A percentile compares a stretch with the other conserved stretches of the same genome.
Evolutionary conservation across 2,888 invertebrate genomes (phyloP).

Genomic region (Lithophane ornitopus): DNA sequence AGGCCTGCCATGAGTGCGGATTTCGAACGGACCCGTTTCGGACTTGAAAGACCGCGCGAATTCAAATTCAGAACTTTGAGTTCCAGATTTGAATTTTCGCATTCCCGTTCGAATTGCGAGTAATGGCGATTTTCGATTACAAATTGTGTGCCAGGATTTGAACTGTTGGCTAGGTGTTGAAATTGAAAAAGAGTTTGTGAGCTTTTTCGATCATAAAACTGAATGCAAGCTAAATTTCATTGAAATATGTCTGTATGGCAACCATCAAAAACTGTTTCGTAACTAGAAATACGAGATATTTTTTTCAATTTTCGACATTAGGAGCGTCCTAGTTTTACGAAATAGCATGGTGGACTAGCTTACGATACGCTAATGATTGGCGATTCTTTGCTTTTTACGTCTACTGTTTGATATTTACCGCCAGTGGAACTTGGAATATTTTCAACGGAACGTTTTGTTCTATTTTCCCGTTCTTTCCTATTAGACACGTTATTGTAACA

Average conservation of each 20-base stretch:
- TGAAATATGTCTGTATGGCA: neutral
- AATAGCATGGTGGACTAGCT: constrained; percentile 34
- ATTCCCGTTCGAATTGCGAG: neutral
- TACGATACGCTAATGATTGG: constrained; percentile 52
- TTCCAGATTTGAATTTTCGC: constrained; percentile 17
- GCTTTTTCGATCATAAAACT: constrained; percentile 3
- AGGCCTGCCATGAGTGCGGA: constrained; percentile 63
- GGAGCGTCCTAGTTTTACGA: constrained; percentile 31
- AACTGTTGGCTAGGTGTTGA: neutral
- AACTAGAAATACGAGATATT: neutral
- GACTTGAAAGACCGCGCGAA: constrained; percentile 43
- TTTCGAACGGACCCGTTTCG: constrained; percentile 50
- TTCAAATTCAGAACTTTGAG: constrained; percentile 27
- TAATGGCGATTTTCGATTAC: constrained; percentile 1
- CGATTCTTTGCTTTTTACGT: constrained; percentile 39
- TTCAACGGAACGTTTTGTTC: constrained; percentile 21
- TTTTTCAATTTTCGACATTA: neutral
- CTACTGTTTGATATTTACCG: constrained; percentile 47
- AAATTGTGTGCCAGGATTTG: neutral
- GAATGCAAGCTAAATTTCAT: neutral
- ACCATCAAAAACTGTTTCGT: neutral
- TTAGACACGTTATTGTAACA: constrained; percentile 16
- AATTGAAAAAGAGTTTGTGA: neutral
- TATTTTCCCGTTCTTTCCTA: constrained; percentile 17
- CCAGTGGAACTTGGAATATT: constrained; percentile 32